Conservation (phyloP, 2,888 invertebrate species). For the Trichopria drosophilae region DNA sequence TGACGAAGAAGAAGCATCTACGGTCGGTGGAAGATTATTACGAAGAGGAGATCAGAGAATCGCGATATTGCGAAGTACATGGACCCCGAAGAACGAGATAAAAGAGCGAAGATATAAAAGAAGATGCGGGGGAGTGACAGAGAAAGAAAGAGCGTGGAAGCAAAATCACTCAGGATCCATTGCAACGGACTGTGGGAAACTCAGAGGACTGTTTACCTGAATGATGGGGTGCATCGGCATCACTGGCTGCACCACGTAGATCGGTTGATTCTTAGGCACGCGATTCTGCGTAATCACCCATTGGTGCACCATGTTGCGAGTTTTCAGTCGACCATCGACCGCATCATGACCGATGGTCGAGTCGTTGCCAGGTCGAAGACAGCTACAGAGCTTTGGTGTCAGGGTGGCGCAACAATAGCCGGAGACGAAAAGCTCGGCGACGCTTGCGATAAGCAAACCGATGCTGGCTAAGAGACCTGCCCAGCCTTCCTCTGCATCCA, state of each 20-base stretch:
- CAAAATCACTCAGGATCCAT: too few relatives aligned
- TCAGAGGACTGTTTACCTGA: slow-evolving; percentile 51
- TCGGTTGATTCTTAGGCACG: slow-evolving; percentile 50
- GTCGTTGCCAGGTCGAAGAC: slow-evolving; percentile 39
- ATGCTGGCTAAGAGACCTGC: slow-evolving; percentile 67
- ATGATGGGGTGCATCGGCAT: slow-evolving; percentile 53
- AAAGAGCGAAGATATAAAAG: neutral
- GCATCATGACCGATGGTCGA: slow-evolving; percentile 27
- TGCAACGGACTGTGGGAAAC: too few relatives aligned
- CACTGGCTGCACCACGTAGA: slow-evolving; percentile 54
- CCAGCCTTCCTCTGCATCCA: slow-evolving; percentile 63
- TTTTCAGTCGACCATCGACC: slow-evolving; percentile 49
- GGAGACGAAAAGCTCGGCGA: slow-evolving; percentile 59
- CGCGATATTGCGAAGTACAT: neutral
- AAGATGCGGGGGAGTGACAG: neutral
- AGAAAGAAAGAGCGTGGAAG: too few relatives aligned
- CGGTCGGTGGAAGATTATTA: neutral
- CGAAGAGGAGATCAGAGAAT: neutral
- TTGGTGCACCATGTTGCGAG: slow-evolving; percentile 55
- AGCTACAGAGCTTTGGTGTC: slow-evolving; percentile 54
- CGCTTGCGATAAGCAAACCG: slow-evolving; percentile 65
- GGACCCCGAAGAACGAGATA: neutral
- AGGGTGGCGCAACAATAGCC: slow-evolving; percentile 53
- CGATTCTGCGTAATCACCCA: slow-evolving; percentile 55
- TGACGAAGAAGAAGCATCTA: too few relatives aligned